These are phyloP conservation scores for Xylocampa areola DNA, from an alignment of 2,888 invertebrate genomes.

Conservation along the genomic window DNA sequence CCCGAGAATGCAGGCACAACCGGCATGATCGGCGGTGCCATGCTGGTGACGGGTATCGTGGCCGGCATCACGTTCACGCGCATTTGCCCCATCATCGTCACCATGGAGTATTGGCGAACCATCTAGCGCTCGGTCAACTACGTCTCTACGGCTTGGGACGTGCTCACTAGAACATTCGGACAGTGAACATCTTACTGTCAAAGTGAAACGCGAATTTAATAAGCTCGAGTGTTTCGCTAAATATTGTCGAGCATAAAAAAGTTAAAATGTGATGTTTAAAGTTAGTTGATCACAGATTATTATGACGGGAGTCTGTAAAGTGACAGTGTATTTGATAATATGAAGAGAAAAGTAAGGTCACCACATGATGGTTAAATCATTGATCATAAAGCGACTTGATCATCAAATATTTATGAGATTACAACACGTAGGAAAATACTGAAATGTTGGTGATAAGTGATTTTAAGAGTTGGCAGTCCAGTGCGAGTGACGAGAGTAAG, in stretches of 20 bases:
- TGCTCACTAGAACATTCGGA: constrained; percentile 60
- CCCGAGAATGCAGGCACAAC: constrained; percentile 95
- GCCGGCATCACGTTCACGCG: constrained; percentile 94
- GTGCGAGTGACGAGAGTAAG: constrained; percentile 17
- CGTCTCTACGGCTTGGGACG: constrained; percentile 69
- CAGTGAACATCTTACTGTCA: constrained; percentile 41
- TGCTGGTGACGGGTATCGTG: constrained; percentile 96
- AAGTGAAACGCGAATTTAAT: too few relatives aligned
- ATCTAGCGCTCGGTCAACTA: constrained; percentile 75
- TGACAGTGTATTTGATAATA: not conserved
- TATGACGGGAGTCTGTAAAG: not conserved
- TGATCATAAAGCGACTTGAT: constrained; percentile 1
- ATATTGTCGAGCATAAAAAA: too few relatives aligned
- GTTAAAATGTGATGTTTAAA: not conserved
- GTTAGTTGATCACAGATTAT: not conserved
- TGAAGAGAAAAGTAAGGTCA: not conserved
- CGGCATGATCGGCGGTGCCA: constrained; percentile 99
- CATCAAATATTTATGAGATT: constrained; percentile 2
- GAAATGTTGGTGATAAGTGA: constrained; percentile 12
- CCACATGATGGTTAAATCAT: constrained; percentile 1
- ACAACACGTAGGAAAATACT: not conserved
- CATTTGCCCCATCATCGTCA: constrained; percentile 91
- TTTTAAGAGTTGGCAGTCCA: constrained; percentile 17
- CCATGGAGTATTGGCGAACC: constrained; percentile 62
- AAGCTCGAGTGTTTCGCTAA: too few relatives aligned